phyloP scores from a whole-genome alignment of 2,797 vertebrate genomes.

The Pangasius mekongensis region DNA sequence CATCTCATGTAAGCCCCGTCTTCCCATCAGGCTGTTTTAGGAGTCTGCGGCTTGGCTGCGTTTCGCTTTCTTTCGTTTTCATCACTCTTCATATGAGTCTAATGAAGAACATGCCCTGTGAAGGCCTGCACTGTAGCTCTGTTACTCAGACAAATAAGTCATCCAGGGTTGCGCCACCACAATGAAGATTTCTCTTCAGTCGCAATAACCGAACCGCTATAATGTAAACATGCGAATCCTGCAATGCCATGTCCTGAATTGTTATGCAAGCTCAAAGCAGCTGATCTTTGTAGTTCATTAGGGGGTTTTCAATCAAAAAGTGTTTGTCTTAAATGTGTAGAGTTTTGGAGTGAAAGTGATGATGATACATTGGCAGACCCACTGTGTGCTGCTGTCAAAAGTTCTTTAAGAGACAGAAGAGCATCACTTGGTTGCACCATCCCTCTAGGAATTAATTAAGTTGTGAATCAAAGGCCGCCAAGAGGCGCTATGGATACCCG shows the following conservation, averaged over 20 bases:
- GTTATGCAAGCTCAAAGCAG: slow-evolving; percentile 28
- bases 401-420: slow-evolving; percentile 44
- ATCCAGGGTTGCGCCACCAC: slow-evolving; percentile 20
- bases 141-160: slow-evolving; percentile 30
- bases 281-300: slow-evolving; percentile 1
- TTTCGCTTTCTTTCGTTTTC: slow-evolving; percentile 67
- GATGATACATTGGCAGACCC: slow-evolving; percentile 41
- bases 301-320: not conserved
- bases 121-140: slow-evolving; percentile 3
- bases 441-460: slow-evolving; percentile 75
- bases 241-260: slow-evolving; percentile 20
- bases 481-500: slow-evolving; percentile 53
- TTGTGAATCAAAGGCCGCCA: slow-evolving; percentile 69
- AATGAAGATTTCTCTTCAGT: slow-evolving; percentile 25
- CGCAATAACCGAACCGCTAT: slow-evolving; percentile 30
- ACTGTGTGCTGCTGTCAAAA: slow-evolving; percentile 48
- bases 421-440: slow-evolving; percentile 51
- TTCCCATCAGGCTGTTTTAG: slow-evolving; percentile 66
- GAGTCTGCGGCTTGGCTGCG: slow-evolving; percentile 70
- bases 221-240: slow-evolving; percentile 24
- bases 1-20: slow-evolving; percentile 70
- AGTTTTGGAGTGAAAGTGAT: slow-evolving; percentile 29
- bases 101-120: slow-evolving; percentile 43
- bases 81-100: slow-evolving; percentile 22
- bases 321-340: slow-evolving; percentile 39